phyloP scores from a whole-genome alignment of 2,113 vertebrate species.

The Poeciliopsis retropinna region DNA sequence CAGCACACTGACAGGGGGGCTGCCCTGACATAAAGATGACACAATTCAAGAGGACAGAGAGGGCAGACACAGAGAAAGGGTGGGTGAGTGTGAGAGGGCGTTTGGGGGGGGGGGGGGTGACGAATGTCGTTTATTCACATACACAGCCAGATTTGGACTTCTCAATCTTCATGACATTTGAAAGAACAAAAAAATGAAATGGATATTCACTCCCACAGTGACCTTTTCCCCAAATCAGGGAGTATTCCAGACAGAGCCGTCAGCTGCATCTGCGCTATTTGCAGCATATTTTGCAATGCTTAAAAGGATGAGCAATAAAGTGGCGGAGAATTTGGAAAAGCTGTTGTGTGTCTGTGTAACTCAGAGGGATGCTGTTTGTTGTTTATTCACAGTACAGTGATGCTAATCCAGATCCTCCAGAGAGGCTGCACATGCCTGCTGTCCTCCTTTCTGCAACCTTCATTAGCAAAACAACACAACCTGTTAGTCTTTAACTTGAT shows the following conservation, averaged over 20 bases:
- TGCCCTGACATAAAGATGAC: constrained; percentile 78
- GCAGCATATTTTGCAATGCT: constrained; percentile 53
- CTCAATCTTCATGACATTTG: constrained; percentile 80
- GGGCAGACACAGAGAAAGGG: constrained; percentile 53
- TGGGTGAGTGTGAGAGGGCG: constrained; percentile 28
- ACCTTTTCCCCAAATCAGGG: constrained; percentile 75
- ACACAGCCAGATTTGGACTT: constrained; percentile 58
- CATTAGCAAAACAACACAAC: constrained; percentile 51
- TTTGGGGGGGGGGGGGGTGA: constrained; percentile 30
- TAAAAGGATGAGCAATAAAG: constrained; percentile 56
- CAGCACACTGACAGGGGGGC: constrained; percentile 60
- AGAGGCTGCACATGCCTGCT: constrained; percentile 62
- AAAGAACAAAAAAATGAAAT: constrained; percentile 66
- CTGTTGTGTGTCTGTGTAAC: constrained; percentile 52
- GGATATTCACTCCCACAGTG: constrained; percentile 68
- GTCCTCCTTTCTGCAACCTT: constrained; percentile 38
- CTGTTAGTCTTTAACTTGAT: constrained; percentile 22
- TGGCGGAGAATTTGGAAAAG: constrained; percentile 53
- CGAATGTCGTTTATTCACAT: constrained; percentile 71
- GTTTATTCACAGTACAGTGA: constrained; percentile 68
- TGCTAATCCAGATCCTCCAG: constrained; percentile 67
- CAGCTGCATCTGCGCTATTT: constrained; percentile 43
- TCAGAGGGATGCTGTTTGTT: constrained; percentile 61
- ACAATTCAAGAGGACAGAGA: constrained; percentile 77
- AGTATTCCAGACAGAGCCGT: constrained; percentile 56